Evolutionary conservation across 2,888 invertebrate species (phyloP), one percentile per base, ranked within the genome.

Genomic region (Penaeus monodon): DNA sequence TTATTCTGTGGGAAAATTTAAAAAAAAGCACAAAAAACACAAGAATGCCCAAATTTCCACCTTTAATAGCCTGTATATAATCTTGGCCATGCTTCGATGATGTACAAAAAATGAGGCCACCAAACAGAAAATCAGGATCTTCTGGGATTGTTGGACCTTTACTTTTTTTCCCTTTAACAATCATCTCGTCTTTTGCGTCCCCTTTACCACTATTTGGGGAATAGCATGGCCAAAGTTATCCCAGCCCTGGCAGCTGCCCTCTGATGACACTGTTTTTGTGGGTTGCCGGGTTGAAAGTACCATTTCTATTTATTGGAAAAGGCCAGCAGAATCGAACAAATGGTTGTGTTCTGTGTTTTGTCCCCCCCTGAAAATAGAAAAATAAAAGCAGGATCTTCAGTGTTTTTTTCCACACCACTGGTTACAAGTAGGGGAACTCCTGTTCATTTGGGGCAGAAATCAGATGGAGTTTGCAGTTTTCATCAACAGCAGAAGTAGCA

Each of bases 91-190:
- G 90, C 97, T 95, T 38, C 96, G 94, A 88, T 96, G 95, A 90
- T 96, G 95, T 81, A 99, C 97, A n/a, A 93, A 98, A 98, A 79
- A 99, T 95, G 29, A 99, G 94, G 0, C 96, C 97, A 92, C n/a
- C 98, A 98, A 1, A 99, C 93, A 0, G 95, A n/a, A n/a, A 94
- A 92, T 96, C 97, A 0, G 95, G 94, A 90, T 95, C 94, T 64
- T 94, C 94, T 79, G n/a, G 94, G 93, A 84, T 92, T 86, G 78
- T n/a, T 90, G 88, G 64, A 89, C 89, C 68, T 89, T 89, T 8
- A 89, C 89, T 74, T 89, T 88, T 74, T 86, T n/a, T n/a, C n/a
- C n/a, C 86, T 65, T 86, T 86, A 0, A 86, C 86, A n/a, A 27
- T 89, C 89, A 70, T 89, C 89, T 4, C 86, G 77, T 44, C 86